Conservation (phyloP, 1,140 invertebrate species). For the Drosophila funebris region DNA sequence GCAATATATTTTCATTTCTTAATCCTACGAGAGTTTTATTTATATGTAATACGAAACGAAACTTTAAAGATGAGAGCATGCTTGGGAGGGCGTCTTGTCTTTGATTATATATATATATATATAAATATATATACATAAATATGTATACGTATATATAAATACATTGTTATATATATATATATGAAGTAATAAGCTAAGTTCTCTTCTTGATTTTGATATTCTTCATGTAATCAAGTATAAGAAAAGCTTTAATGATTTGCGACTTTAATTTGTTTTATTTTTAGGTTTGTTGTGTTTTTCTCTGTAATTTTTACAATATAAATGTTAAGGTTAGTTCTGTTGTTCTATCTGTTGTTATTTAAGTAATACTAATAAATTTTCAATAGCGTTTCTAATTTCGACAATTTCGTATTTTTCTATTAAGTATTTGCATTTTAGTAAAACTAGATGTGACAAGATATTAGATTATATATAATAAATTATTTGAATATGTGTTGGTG, state of each 20-base stretch:
- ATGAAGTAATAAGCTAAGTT: constrained; percentile 7
- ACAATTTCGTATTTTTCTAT: constrained; percentile 1
- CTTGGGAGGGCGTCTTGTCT: constrained; percentile 79
- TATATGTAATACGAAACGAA: constrained; percentile 54
- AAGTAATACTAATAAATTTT: constrained; percentile 64
- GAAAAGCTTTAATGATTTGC: constrained; percentile 13
- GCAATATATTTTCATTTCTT: constrained; percentile 29
- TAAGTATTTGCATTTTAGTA: constrained; percentile 43
- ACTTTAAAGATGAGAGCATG: constrained; percentile 81
- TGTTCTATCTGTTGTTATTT: constrained; percentile 47
- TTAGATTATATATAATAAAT: constrained; percentile 45
- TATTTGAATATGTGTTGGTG: constrained; percentile 32
- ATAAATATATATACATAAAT: constrained; percentile 16
- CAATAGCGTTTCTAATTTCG: constrained; percentile 59
- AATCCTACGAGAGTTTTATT: constrained; percentile 38
- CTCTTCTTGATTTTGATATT: constrained; percentile 35
- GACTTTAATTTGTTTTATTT: constrained; percentile 28
- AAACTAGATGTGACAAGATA: constrained; percentile 73
- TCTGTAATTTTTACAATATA: constrained; percentile 49
- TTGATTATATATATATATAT: constrained; percentile 28
- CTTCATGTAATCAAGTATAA: constrained; percentile 27
- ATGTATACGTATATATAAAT: constrained; percentile 28
- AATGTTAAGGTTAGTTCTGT: constrained; percentile 41
- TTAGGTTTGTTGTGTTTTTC: constrained; percentile 24
- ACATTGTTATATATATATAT: constrained; percentile 17